Evolutionary conservation across 2,113 vertebrate species (phyloP), one percentile per base, ranked within the genome.

Genomic region (Xyrauchen texanus): DNA sequence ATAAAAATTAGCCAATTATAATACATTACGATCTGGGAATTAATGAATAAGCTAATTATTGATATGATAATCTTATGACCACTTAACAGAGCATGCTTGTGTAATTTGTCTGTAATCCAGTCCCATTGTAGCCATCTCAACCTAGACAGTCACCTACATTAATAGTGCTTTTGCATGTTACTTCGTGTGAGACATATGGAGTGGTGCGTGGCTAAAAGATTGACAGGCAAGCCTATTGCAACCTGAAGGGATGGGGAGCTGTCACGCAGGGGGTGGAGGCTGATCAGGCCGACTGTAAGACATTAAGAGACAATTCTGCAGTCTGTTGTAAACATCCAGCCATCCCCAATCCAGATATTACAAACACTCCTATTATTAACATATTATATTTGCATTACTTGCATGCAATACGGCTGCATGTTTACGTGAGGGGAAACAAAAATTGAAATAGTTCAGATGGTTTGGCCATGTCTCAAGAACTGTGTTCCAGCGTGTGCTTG

Each of bases 341-440:
- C 21, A 34, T 34, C 21, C 21, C 21, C 13, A 6, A 21, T 63
- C 16, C 9, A 63, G 58, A 74, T 47, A 8, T 62, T 63, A 61
- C 58, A 74, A 47, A 58, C 12, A 7, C 21, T 34, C 21, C 13
- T 6, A 7, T 58, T 58, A 58, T 58, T 58, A 58, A 74, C 46
- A 52, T 51, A 4, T 7, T 34, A 63, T 51, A 74, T 62, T 74
- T 58, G 51, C 72, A 74, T 74, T 51, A 42, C 46, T 49, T 34
- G 72, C 45, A 9, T 34, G 46, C 72, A 74, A 34, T 34, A 34
- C 1, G 11, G 16, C n/a, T 58, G 13, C 74, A 15, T 65, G 74
- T 65, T 55, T 76, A 55, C 47, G 10, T 45, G 13, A 65, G 13
- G 8, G 47, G 13, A 0, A 6, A 15, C n/a, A n/a, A 4, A 13